Percentiles rank a stretch among this genome's conserved stretches.
Evolutionary conservation across 2,113 vertebrate genomes (phyloP).

Genomic region (Lynx canadensis): DNA sequence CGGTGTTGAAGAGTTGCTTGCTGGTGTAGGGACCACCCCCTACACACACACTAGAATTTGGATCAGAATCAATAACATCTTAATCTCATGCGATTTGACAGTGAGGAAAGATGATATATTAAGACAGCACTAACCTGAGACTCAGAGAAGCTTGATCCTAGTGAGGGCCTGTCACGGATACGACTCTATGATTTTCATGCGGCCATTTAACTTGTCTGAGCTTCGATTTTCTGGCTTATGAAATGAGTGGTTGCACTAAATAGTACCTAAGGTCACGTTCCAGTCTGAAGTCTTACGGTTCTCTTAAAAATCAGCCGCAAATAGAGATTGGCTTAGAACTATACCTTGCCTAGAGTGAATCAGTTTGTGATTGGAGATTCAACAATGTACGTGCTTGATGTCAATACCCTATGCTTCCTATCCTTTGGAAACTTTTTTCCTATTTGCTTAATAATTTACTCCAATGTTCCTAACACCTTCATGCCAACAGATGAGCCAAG

Average conservation of each 20-base stretch:
- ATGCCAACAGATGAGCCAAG: not conserved
- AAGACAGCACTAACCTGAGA: not conserved
- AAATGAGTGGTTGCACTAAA: not conserved
- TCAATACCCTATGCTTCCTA: conserved; percentile 44
- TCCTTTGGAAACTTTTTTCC: conserved; percentile 43
- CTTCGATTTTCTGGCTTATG: not conserved
- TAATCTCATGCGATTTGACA: conserved; percentile 58
- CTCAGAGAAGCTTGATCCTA: not conserved
- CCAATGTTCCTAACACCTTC: not conserved
- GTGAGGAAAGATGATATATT: not conserved
- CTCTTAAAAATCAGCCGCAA: not conserved
- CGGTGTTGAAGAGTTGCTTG: not conserved
- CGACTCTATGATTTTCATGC: not conserved
- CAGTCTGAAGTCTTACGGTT: not conserved
- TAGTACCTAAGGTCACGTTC: not conserved
- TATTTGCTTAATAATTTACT: conserved; percentile 49
- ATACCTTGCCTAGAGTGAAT: not conserved
- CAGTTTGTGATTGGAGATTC: not conserved
- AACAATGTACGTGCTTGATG: not conserved
- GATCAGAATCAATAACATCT: not conserved
- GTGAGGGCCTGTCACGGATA: not conserved
- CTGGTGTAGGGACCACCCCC: not conserved
- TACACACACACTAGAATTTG: not conserved
- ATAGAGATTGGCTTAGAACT: not conserved
- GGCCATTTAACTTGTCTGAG: not conserved